phyloP scores from a whole-genome alignment of 2,888 invertebrate genomes.

The Caenorhabditis sulstoni region DNA sequence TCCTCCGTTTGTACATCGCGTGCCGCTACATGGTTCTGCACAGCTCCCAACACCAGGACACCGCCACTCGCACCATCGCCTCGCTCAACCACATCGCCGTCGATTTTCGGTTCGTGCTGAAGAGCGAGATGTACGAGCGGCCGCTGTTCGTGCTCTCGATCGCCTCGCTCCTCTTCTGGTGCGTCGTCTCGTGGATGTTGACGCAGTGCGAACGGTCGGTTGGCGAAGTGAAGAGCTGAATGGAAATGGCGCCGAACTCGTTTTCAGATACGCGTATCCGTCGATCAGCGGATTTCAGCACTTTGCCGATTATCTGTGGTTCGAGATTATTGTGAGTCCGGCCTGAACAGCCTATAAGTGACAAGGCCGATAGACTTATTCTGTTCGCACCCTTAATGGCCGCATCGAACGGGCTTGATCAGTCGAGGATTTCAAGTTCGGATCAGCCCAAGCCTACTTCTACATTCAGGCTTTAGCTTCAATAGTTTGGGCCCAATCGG shows the following conservation, averaged over 20 bases:
- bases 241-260: background rate
- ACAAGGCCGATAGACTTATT: too few species aligned
- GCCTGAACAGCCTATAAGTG: too few species aligned
- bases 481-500: too few species aligned
- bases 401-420: too few species aligned
- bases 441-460: too few species aligned
- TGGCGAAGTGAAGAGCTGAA: background rate
- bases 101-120: conserved; percentile 92
- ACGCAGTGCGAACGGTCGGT: conserved; percentile 99
- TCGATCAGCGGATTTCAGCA: conserved; percentile 69
- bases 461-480: too few species aligned
- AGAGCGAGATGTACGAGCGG: conserved; percentile 99
- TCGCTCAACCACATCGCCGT: conserved; percentile 88
- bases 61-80: conserved; percentile 88
- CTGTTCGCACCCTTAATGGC: too few species aligned
- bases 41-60: conserved; percentile 91
- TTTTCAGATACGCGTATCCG: conserved; percentile 61
- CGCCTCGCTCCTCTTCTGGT: conserved; percentile 99
- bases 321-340: conserved; percentile 77
- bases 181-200: conserved; percentile 98
- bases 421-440: too few species aligned
- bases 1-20: conserved; percentile 97
- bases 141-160: conserved; percentile 86
- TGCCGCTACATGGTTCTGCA: conserved; percentile 99
- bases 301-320: conserved; percentile 78